These are phyloP conservation scores for Noctuana brunneofusca DNA, from an alignment of 2,888 invertebrate genomes.

Conservation along the genomic window DNA sequence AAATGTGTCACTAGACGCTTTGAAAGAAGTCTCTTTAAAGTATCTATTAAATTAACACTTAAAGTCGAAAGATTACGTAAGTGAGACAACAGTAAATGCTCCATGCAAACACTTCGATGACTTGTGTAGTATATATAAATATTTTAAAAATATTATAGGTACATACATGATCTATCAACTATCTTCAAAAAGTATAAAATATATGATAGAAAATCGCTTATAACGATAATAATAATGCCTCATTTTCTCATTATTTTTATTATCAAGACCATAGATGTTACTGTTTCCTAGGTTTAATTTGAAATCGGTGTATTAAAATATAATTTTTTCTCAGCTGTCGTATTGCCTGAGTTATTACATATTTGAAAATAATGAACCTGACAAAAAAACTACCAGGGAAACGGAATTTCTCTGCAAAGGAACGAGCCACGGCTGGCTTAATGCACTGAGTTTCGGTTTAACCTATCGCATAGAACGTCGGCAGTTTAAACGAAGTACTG, in stretches of 20 bases:
- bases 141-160: too few relatives aligned
- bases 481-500: slow-evolving; percentile 30
- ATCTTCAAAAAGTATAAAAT: too few relatives aligned
- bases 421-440: slow-evolving; percentile 15
- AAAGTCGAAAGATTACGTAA: slow-evolving; percentile 10
- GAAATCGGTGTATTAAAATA: too few relatives aligned
- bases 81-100: slow-evolving; percentile 1
- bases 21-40: slow-evolving; percentile 2
- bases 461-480: slow-evolving; percentile 29
- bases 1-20: slow-evolving; percentile 6
- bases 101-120: too few relatives aligned
- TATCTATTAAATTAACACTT: background rate
- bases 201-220: too few relatives aligned
- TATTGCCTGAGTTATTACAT: background rate
- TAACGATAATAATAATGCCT: too few relatives aligned
- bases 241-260: too few relatives aligned
- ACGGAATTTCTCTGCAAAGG: slow-evolving; percentile 10
- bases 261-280: too few relatives aligned
- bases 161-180: too few relatives aligned
- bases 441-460: slow-evolving; percentile 29
- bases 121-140: too few relatives aligned
- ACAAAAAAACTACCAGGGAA: slow-evolving; percentile 7
- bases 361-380: background rate
- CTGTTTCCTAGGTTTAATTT: too few relatives aligned
- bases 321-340: background rate